Evolutionary conservation across 2,888 invertebrate species (phyloP), one percentile per base, ranked within the genome.

Genomic region (Aphodius sticticus): DNA sequence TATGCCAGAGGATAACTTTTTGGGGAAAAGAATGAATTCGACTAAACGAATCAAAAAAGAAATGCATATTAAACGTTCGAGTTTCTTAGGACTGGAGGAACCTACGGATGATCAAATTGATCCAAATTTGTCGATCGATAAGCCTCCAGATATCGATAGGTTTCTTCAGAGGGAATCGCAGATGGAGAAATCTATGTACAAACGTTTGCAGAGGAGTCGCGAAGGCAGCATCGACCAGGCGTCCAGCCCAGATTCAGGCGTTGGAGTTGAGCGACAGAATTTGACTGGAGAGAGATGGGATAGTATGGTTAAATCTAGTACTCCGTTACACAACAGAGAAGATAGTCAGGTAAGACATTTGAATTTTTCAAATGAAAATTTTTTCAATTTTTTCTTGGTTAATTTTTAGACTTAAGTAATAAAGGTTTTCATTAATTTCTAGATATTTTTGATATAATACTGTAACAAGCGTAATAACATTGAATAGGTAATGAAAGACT

Each of bases 31-130:
- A 83, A 92, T 95, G 79, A 96, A 95, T 86, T 96, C 96, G 14
- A 95, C 96, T 0, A 95, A 96, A 82, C 92, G 96, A 84, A 96
- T 96, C 85, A 96, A 96, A 86, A 96, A 96, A 86, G 96, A 97
- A 87, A 91, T 97, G 77, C 92, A 96, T 9, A 95, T 94, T 86
- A 95, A 96, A 86, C 93, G 96, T 75, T 94, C 95, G 69, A 96
- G 96, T 87, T 97, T 97, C 88, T 91, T 97, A 70, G 96, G 96
- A 75, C 94, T 96, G 86, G 96, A 96, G 85, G 95, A 94, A 77
- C 91, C 93, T 85, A 91, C 91, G 15, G 93, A 93, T 84, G 93
- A 94, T 86, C 94, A 95, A 83, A 90, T 93, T 76, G 94, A 94
- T 86, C 92, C 92, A 71, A 94, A 95, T 86, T 88, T 95, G 69